Evolutionary conservation across 2,888 invertebrate genomes (phyloP), one percentile per base, ranked within the genome.

Genomic region (Agonopterix subpropinquella): DNA sequence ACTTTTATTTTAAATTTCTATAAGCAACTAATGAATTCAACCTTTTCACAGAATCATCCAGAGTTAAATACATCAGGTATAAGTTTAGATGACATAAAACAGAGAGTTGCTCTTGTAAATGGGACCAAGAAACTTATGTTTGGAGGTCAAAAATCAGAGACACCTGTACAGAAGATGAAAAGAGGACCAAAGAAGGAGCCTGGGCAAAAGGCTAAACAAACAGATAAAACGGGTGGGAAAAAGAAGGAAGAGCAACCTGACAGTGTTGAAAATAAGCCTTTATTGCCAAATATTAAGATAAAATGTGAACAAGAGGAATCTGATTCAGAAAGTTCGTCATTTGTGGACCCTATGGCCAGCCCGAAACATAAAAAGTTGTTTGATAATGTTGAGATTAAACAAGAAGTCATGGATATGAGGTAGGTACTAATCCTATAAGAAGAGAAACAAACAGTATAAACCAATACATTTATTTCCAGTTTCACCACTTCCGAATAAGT

Each of bases 31-130:
- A 28, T 28, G 28, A 39, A n/a, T 39, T 39, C 10, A 39, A 10
- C 9, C 9, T n/a, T 49, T 45, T 86, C 85, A 8, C 67, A 93
- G 92, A 90, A 91, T 63, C 92, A 94, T 70, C 92, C 94, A 11
- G 95, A 95, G 73, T 86, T 95, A 47, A 93, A 94, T 64, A 94
- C 93, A 10, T 90, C 91, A 59, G 94, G 93, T 45, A 93, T 96
- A 58, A 92, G 92, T 8, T 77, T 96, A 47, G 91, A 93, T 41
- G 87, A 87, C 37, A 79, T 88, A 51, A 85, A 85, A 52, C 83
- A 85, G 58, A 60, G 96, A 93, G 85, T 84, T 13, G 71, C 78
- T 47, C 50, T 80, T 35, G 74, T 80, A 4, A 78, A 90, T 93
- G 65, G 91, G 89, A 65, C 82, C 11, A 87, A 84, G 56, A 86